Base-by-base conservation (phyloP, 1,140 invertebrate species). In the Heliothis subflexa region DNA sequence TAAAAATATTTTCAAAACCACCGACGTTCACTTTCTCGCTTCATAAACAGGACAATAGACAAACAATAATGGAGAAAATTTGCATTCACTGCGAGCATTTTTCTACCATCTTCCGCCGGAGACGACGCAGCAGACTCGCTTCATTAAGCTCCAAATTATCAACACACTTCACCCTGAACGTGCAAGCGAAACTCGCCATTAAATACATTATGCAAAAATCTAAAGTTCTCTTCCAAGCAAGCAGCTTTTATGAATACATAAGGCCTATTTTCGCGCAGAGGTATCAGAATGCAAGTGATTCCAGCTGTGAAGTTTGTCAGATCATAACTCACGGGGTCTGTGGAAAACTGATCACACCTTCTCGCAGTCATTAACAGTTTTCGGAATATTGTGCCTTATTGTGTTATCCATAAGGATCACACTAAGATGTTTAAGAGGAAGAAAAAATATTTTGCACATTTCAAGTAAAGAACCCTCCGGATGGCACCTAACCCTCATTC, bases 111-210 rank as follows among this genome's bases (percentile, higher is more conserved):
- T 89, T 93, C 88, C 90, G 87, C 79, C 83, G 86, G 84, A 88
- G 89, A 88, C 87, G 86, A 83, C 81, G 83, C 84, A 87, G 82
- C 86, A 85, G 86, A 86, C 85, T 88, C 85, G 93, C 89, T 94
- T 93, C 92, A 92, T 94, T 94, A 93, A 93, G 90, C 86, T 79
- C 83, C 88, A 91, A 93, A 93, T 94, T 94, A 94, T 93, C 91
- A 91, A 89, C 88, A 89, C 87, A 85, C 85, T 87, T 86, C 82
- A 88, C 82, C 72, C 79, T 79, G 49, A 80, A 82, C 78, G 82
- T 85, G 85, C 91, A 92, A 86, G 83, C 86, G 55, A 89, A 90
- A 89, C 88, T 90, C 88, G 88, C 82, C 89, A 83, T 87, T 93
- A 88, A 83, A 77, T 73, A 81, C 77, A 66, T 25, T 25, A 10